Conservation (phyloP, 2,888 invertebrate genomes). For the Balanococcus diminutus region DNA sequence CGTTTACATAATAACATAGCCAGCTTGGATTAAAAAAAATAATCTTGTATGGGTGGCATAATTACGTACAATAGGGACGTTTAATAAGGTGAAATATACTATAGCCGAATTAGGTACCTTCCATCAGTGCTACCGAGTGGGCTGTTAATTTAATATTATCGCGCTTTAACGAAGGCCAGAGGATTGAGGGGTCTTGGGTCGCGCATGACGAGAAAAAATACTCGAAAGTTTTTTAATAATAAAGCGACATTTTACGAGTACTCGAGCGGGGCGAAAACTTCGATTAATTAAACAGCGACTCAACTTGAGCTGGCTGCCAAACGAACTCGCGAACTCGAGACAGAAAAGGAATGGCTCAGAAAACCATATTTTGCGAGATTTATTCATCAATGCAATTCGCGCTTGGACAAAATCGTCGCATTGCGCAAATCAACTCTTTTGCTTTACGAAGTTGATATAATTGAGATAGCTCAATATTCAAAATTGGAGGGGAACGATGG, state of each 20-base stretch:
- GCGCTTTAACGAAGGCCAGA: not conserved
- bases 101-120: not conserved
- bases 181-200: not conserved
- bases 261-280: not conserved
- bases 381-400: too few species aligned
- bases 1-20: not conserved
- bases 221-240: conserved; percentile 24
- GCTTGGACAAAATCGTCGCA: too few species aligned
- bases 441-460: too few species aligned
- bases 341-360: not conserved
- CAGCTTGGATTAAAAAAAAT: not conserved
- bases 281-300: not conserved
- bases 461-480: too few species aligned
- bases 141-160: conserved; percentile 26
- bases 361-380: not conserved
- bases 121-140: not conserved
- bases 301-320: not conserved
- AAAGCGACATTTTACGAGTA: not conserved
- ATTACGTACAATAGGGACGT: not conserved
- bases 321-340: not conserved
- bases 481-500: too few species aligned
- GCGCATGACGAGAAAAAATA: not conserved
- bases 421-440: too few species aligned
- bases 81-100: not conserved
- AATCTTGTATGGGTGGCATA: not conserved